Conservation (phyloP, 2,888 invertebrate species). For the Xestia c-nigrum region DNA sequence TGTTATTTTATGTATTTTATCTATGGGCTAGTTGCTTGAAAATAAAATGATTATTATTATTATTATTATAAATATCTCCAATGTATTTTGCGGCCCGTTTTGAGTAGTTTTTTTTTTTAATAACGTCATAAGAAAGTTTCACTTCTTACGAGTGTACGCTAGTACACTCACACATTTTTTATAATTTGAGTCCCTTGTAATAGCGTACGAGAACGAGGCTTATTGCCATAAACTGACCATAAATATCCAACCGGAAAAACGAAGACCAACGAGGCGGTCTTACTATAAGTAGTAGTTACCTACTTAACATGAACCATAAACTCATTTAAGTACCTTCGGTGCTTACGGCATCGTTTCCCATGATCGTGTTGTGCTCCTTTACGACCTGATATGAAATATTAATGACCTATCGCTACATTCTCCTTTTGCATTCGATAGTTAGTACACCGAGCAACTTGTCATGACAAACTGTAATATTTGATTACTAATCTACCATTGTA, state of each 20-base stretch:
- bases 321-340: background rate
- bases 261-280: background rate
- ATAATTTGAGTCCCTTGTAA: background rate
- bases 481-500: background rate
- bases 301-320: constrained; percentile 2
- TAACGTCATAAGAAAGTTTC: too few species aligned
- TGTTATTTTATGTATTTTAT: too few species aligned
- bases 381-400: constrained; percentile 8
- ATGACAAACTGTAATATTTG: background rate
- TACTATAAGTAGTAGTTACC: background rate
- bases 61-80: too few species aligned
- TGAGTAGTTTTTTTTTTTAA: too few species aligned
- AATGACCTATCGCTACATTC: constrained; percentile 7
- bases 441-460: background rate
- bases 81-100: too few species aligned
- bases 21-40: too few species aligned
- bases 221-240: background rate
- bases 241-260: background rate
- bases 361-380: background rate
- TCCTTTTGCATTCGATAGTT: background rate
- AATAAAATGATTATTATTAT: too few species aligned
- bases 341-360: background rate
- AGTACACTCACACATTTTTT: too few species aligned
- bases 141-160: too few species aligned
- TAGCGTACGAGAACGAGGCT: background rate